A percentile compares a stretch with the other conserved stretches of the same genome.
Evolutionary conservation across 2,797 vertebrate species (phyloP).

Genomic region (Luscinia megarhynchos): DNA sequence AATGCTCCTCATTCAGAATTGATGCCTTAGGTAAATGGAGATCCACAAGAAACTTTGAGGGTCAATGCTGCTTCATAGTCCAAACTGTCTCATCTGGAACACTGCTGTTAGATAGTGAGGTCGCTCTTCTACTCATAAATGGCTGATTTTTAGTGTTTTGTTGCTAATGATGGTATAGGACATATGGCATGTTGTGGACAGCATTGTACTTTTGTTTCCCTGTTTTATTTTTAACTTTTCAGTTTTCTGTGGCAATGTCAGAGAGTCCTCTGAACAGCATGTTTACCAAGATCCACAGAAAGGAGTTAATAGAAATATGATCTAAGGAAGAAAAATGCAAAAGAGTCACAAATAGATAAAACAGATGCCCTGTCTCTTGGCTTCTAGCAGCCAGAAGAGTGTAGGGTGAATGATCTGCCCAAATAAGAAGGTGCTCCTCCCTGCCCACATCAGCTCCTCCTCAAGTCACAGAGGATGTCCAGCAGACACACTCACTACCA

Average conservation of each 20-base stretch:
- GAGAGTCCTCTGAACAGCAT: neutral
- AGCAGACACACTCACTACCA: neutral
- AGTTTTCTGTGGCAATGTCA: neutral
- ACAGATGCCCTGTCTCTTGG: neutral
- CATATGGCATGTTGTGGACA: neutral
- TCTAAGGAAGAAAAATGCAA: neutral
- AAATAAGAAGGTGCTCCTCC: neutral
- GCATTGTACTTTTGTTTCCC: neutral
- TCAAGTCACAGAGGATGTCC: neutral
- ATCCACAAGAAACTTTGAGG: neutral
- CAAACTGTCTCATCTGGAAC: neutral
- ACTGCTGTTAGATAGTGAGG: neutral
- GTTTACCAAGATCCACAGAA: neutral
- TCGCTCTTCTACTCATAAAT: neutral
- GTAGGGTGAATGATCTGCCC: neutral
- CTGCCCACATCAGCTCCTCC: rapidly evolving
- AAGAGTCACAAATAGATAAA: neutral
- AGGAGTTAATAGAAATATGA: neutral
- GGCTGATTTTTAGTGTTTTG: neutral
- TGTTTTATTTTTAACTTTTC: neutral
- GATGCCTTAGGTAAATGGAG: neutral
- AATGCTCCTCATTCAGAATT: neutral
- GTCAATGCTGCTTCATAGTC: neutral
- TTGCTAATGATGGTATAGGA: neutral
- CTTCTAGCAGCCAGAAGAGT: neutral